Evolutionary conservation across 2,888 invertebrate species (phyloP), one percentile per base, ranked within the genome.

Genomic region (Adelognathus sp.): DNA sequence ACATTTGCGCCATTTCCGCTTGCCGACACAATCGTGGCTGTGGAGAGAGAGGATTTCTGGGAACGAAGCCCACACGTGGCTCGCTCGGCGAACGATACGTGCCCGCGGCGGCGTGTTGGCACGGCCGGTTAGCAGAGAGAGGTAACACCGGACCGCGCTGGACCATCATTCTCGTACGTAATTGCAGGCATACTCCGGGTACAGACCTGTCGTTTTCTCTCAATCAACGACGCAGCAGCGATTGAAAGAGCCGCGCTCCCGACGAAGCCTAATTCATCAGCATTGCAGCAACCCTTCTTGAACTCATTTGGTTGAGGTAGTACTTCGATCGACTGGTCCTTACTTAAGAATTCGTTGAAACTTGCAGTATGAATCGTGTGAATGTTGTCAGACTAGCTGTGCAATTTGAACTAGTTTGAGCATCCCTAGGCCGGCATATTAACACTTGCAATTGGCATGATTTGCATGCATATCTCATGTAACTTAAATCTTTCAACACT

Each of bases 1-100:
- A 85, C 86, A 87, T 87, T 88, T 88, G 85, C 86, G 86, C 88
- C 88, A 88, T 89, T 89, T 89, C 88, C 88, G 88, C 86, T 86
- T 86, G 84, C 82, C 82, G 86, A 86, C 83, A 85, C 81, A 81
- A 80, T 83, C 87, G 71, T n/a, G 56, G 79, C 84, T 84, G n/a
- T n/a, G n/a, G n/a, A 79, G 84, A 84, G 85, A 88, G n/a, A n/a
- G n/a, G n/a, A n/a, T 88, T 88, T 87, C 88, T 86, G 83, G 86
- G 86, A 84, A 87, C n/a, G 86, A 74, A 80, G 60, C 75, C 76
- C 77, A 80, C 73, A 56, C 60, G n/a, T n/a, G n/a, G n/a, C 31
- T 71, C 14, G 3, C 16, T 44, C 44, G 61, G 61, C 29, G 61
- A 54, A 66, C 73, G 54, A 39, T 46, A 41, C 66, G 66, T 67